Conservation (phyloP, 2,888 invertebrate species). For the Drosophila pseudotakahashii region DNA sequence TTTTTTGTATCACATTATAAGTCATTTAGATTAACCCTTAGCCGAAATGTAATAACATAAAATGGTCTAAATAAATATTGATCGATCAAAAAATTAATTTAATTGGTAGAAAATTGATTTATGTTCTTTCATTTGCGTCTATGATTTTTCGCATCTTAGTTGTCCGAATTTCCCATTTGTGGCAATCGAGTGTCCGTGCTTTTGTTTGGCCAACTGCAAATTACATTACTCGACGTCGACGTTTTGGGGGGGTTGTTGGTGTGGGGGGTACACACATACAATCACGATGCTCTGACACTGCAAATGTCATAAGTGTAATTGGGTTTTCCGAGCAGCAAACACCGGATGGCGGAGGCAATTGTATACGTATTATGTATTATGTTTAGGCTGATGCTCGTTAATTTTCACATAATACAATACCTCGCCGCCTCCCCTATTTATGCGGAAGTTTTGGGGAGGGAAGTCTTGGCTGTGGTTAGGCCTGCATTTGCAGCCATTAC, state of each 20-base stretch:
- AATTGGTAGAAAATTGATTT: conserved; percentile 17
- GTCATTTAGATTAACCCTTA: no score
- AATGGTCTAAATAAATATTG: no score
- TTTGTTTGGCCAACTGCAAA: conserved; percentile 35
- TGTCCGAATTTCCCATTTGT: not conserved
- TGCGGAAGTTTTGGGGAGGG: conserved; percentile 14
- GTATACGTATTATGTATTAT: conserved; percentile 29
- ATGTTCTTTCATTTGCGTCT: not conserved
- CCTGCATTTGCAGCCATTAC: conserved; percentile 36
- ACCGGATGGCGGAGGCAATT: conserved; percentile 8
- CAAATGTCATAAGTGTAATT: conserved; percentile 72
- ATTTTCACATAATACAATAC: conserved; percentile 37
- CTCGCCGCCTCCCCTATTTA: conserved; percentile 16
- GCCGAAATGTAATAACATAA: no score
- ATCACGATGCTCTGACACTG: conserved; percentile 46
- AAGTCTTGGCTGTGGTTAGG: conserved; percentile 41
- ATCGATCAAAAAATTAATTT: no score
- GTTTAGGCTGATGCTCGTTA: conserved; percentile 35
- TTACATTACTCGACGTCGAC: conserved; percentile 34
- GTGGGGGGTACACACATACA: conserved; percentile 12
- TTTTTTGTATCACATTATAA: no score
- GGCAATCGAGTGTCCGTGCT: conserved; percentile 13
- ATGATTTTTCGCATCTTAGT: conserved; percentile 23
- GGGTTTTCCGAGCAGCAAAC: conserved; percentile 58
- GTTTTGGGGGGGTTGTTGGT: not conserved